Evolutionary conservation across 1,140 invertebrate genomes (phyloP).

Genomic region (Zaprionus ghesquierei): DNA sequence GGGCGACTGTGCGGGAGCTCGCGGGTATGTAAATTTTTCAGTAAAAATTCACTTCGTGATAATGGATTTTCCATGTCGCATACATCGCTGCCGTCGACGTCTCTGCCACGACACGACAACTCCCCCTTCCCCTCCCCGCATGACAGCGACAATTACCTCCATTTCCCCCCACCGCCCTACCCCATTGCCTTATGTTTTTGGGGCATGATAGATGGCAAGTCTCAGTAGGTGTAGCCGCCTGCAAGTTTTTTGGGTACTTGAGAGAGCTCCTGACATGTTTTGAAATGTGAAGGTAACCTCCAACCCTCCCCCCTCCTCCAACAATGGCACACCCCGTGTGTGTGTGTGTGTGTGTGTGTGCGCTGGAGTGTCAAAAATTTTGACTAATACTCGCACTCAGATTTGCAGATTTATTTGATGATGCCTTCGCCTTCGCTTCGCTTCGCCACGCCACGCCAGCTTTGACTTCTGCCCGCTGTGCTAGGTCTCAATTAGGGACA

Average conservation of each 20-base stretch:
- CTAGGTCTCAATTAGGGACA: constrained; percentile 64
- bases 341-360: constrained; percentile 10
- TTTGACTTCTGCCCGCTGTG: constrained; percentile 22
- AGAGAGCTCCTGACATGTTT: constrained; percentile 54
- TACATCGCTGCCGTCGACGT: constrained; percentile 54
- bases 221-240: constrained; percentile 55
- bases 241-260: constrained; percentile 59
- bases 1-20: constrained; percentile 14
- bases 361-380: constrained; percentile 39
- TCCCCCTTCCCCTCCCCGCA: not conserved
- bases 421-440: not conserved
- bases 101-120: not conserved
- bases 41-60: constrained; percentile 81
- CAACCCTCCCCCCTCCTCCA: not conserved
- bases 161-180: not conserved
- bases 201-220: constrained; percentile 74
- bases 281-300: constrained; percentile 62
- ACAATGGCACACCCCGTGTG: constrained; percentile 24
- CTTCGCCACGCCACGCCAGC: not conserved
- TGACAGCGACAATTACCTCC: constrained; percentile 72
- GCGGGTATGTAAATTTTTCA: constrained; percentile 79
- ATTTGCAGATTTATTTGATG: constrained; percentile 36
- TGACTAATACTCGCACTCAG: constrained; percentile 44
- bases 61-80: constrained; percentile 80
- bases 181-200: constrained; percentile 39